Evolutionary conservation across 2,888 invertebrate genomes (phyloP).

Genomic region (Epinotia brunnichana): DNA sequence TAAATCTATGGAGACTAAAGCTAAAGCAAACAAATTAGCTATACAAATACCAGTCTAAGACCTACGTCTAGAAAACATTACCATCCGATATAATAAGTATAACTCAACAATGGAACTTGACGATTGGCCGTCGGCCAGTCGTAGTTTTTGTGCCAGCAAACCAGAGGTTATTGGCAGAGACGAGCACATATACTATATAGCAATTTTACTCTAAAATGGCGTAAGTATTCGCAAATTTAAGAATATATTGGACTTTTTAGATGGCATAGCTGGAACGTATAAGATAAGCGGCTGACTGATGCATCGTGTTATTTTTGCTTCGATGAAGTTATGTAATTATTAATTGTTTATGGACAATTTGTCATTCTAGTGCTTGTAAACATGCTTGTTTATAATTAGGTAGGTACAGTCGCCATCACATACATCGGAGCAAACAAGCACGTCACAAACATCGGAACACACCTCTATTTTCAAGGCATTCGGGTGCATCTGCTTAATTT

Average conservation of each 20-base stretch:
- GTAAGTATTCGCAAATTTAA: neutral
- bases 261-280: neutral
- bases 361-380: neutral
- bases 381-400: neutral
- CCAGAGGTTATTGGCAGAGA: slow-evolving; percentile 59
- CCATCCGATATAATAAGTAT: slow-evolving; percentile 20
- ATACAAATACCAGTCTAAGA: neutral
- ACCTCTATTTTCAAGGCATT: too few relatives aligned
- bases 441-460: too few relatives aligned
- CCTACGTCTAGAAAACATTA: slow-evolving; percentile 13
- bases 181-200: slow-evolving; percentile 39
- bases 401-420: too few relatives aligned
- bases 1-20: neutral
- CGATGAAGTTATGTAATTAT: slow-evolving; percentile 23
- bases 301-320: slow-evolving; percentile 26
- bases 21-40: neutral
- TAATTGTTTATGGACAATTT: slow-evolving; percentile 6
- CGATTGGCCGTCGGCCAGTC: slow-evolving; percentile 52
- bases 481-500: too few relatives aligned
- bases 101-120: slow-evolving; percentile 38
- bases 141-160: slow-evolving; percentile 51
- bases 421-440: too few relatives aligned
- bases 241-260: neutral
- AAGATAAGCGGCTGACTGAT: slow-evolving; percentile 1
- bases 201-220: neutral